Base-by-base conservation (phyloP, 2,113 vertebrate species). In the Cottus gobio region DNA sequence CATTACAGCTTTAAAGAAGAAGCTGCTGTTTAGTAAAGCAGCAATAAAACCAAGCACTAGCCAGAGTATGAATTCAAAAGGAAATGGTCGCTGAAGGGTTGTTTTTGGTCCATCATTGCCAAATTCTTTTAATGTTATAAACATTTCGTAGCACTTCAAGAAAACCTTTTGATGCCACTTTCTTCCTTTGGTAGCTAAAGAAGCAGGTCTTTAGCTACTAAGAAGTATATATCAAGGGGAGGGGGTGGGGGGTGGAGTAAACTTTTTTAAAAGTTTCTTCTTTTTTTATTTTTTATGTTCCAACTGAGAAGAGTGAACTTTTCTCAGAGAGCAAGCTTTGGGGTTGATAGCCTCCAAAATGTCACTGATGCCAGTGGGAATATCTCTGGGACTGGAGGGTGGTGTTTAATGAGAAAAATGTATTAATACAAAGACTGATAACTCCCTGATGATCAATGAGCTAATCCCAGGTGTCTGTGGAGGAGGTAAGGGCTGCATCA, bases 371-470 rank as follows among this genome's bases (percentile, higher is more conserved):
- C 66, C 28, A 62, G 20, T 22, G 28, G 39, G 11, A 58, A 58
- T 39, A 70, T 48, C 11, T 44, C 10, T 54, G 11, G 48, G 7
- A 22, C 48, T 54, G 15, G 7, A 26, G 48, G 48, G 54, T 31
- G 22, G 46, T 13, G 30, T 75, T 65, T 58, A 58, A 56, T 72
- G 48, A 67, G 61, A 68, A 71, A 18, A 12, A 18, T 12, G 13
- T 56, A 58, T 57, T 76, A 71, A 50, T 36, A 52, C 46, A 48
- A 71, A 72, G 24, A 66, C 20, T 44, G 66, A 62, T 76, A 54
- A 83, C 39, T 73, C 48, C 15, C n/a, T 13, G n/a, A 70, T 69
- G 77, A 83, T 80, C 77, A 65, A 48, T 61, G 50, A 70, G 34
- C 64, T 61, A 39, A 54, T 62, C 31, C 26, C 62, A 65, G 7